Evolutionary conservation across 2,888 invertebrate genomes (phyloP), one percentile per base, ranked within the genome.

Genomic region (Polydrusus cervinus): DNA sequence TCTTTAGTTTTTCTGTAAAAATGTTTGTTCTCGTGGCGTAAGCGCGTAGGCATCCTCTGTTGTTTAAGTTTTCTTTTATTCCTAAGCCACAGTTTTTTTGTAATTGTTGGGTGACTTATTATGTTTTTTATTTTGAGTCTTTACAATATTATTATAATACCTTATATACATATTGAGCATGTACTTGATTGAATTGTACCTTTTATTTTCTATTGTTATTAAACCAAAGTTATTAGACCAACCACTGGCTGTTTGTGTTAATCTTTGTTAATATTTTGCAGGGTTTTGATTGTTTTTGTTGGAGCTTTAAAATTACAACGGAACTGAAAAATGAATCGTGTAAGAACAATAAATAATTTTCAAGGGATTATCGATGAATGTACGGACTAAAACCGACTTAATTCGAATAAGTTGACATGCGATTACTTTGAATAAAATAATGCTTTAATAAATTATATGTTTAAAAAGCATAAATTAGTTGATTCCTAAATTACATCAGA

Each of bases 201-300:
- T 86, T 82, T 87, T 86, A 86, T 87, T 87, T 86, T 87, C 86
- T 86, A 86, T 87, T 86, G 86, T 86, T 86, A 85, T 87, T 86
- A 87, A 86, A 87, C 87, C 86, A 87, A 87, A 87, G 86, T 87
- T 86, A 86, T 86, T 86, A 86, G 86, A 86, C 86, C 86, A 86
- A 82, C 79, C 80, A 82, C 81, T 81, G 71, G 81, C 82, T 82
- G 81, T 81, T 81, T 83, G 82, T 84, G 80, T 83, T 83, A 83
- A 83, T 82, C 79, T 68, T 68, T 71, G 83, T 79, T 82, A 83
- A 82, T 81, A 76, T 80, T 80, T 79, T 79, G 80, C 81, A 81
- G 81, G 82, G 80, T 81, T 76, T 80, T 70, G 43, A 38, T 61
- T 74, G 78, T 76, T 78, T 40, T 71, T 71, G 77, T 74, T 57